Evolutionary conservation across 2,888 invertebrate species (phyloP), one percentile per base, ranked within the genome.

Genomic region (Mechanitis mazaeus): DNA sequence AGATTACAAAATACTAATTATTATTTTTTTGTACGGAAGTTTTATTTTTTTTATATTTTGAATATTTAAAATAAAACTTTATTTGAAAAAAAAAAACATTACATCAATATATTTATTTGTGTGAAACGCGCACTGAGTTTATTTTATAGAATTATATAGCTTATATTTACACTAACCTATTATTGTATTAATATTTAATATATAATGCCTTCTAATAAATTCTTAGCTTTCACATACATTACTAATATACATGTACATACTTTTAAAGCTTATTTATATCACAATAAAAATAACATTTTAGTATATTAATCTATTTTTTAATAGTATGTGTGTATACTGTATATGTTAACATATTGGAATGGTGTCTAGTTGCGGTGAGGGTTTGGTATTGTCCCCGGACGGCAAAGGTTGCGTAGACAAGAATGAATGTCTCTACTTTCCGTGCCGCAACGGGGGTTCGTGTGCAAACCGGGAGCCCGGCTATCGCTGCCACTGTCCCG

Each of bases 321-420:
- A 64, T 64, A 66, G 7, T 61, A 61, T 61, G 33, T 72, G 65
- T 71, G 65, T 73, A 66, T 72, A 66, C 69, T 71, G 65, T 73
- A 66, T 72, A 66, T 70, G 67, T 70, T 72, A 72, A 75, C 70
- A 75, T 76, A 80, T 83, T 83, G 76, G 71, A 78, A 81, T 84
- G 84, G 79, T 87, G 83, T 84, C 79, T 81, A 97, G 97, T 89
- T 98, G 97, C 92, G 97, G 97, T 79, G 96, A 97, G 91, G 97
- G 97, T 87, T 94, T 95, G 85, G 93, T 96, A 80, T 94, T 96
- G 90, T 95, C 97, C 66, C 93, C 95, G 71, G 97, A 97, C 90
- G 94, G 94, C 79, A 97, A 97, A 88, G 96, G 96, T 82, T 98
- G 98, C 91, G 95, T 95, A 91, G 97, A 98, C 92, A 96, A 96